phyloP scores from a whole-genome alignment of 2,888 invertebrate genomes.

The Chymomyza fuscimana region DNA sequence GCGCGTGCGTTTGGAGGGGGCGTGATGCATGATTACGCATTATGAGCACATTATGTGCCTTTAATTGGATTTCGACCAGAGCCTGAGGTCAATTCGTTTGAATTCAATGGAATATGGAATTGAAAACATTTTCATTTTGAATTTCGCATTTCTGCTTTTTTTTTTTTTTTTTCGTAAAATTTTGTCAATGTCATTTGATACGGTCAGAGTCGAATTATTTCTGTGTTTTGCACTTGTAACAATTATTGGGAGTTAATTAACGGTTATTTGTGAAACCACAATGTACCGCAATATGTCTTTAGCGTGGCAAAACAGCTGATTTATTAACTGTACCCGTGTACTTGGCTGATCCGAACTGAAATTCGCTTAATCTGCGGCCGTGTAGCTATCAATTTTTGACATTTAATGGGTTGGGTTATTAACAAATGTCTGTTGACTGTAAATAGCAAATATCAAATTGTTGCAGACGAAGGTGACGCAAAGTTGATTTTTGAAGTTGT shows the following conservation, averaged over 20 bases:
- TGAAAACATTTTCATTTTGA: conserved; percentile 9
- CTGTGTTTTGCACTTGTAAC: conserved; percentile 51
- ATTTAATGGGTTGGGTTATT: not conserved
- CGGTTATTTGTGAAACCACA: conserved; percentile 28
- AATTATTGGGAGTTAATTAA: conserved; percentile 61
- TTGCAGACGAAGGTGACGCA: too few species aligned
- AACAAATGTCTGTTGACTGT: not conserved
- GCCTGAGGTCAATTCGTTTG: conserved; percentile 4
- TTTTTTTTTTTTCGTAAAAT: not conserved
- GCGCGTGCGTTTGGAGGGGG: conserved; percentile 7
- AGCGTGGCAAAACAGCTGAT: conserved; percentile 6
- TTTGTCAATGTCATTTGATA: conserved; percentile 38
- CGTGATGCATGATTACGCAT: conserved; percentile 16
- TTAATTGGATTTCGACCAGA: conserved; percentile 60
- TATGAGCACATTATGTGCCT: conserved; percentile 46
- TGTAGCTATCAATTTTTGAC: not conserved
- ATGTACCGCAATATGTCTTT: conserved; percentile 22
- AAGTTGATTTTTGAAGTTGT: too few species aligned
- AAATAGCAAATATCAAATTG: not conserved
- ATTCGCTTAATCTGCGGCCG: not conserved
- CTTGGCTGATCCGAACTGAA: not conserved
- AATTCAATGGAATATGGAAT: conserved; percentile 10
- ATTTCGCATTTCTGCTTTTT: not conserved
- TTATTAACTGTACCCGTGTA: not conserved
- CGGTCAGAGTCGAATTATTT: conserved; percentile 6